Percentiles rank a stretch among this genome's conserved stretches.
Evolutionary conservation across 2,888 invertebrate species (phyloP).

Genomic region (Arctia plantaginis): DNA sequence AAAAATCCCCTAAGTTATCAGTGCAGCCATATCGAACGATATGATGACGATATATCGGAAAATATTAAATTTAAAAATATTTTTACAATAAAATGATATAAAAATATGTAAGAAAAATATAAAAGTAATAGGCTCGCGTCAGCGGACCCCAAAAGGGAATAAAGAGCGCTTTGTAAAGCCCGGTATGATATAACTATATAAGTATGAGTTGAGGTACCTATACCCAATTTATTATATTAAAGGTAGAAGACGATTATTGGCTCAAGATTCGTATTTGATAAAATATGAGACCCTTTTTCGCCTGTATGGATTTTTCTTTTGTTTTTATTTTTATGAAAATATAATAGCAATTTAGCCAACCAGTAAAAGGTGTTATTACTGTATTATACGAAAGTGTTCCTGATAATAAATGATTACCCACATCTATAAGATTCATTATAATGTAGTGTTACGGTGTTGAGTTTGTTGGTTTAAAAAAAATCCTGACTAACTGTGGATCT

Average conservation of each 20-base stretch:
- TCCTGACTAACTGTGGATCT: too few relatives aligned
- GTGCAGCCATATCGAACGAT: too few relatives aligned
- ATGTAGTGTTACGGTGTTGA: neutral
- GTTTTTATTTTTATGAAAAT: neutral
- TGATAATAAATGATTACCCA: neutral
- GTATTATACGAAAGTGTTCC: neutral
- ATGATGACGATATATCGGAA: neutral
- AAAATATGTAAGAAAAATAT: constrained; percentile 39
- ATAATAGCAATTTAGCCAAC: neutral
- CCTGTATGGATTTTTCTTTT: neutral
- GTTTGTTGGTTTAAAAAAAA: neutral
- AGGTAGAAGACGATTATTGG: constrained; percentile 38
- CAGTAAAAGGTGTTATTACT: neutral
- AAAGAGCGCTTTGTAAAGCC: constrained; percentile 56
- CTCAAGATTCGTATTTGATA: constrained; percentile 24
- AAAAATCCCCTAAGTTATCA: too few relatives aligned
- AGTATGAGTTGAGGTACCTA: constrained; percentile 41
- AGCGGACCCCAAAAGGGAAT: constrained; percentile 53
- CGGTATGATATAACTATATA: constrained; percentile 51
- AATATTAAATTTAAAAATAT: too few relatives aligned
- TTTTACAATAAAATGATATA: constrained; percentile 30
- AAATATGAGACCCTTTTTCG: neutral
- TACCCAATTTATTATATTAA: constrained; percentile 46
- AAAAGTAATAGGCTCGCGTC: constrained; percentile 52
- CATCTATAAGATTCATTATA: neutral